Percentiles rank a stretch among this genome's conserved stretches.
Conservation (phyloP, 2,113 vertebrate species). For the Martes martes region DNA sequence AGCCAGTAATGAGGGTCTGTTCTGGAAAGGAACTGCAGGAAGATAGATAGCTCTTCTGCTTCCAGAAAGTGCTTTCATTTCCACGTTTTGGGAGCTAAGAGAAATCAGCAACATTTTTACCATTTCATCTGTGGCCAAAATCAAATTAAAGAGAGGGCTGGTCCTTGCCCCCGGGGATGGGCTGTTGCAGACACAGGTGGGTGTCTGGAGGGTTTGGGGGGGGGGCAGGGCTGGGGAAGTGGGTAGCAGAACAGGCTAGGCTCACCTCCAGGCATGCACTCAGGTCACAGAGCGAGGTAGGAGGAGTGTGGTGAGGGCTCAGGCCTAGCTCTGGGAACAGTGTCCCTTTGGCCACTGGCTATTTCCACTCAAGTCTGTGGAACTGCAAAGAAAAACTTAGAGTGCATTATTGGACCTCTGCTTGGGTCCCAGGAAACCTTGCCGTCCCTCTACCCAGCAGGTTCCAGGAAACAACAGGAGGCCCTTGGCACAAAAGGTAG, state of each 20-base stretch:
- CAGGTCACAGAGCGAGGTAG: neutral
- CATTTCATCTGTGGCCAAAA: neutral
- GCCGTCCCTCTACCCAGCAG: neutral
- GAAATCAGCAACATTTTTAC: neutral
- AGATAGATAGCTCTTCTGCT: neutral
- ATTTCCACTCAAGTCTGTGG: neutral
- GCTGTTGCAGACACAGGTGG: neutral
- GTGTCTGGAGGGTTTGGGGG: no score
- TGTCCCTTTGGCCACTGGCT: no score
- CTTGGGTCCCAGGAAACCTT: neutral
- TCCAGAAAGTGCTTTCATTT: neutral
- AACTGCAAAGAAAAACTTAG: neutral
- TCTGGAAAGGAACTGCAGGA: neutral
- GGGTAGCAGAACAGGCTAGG: neutral
- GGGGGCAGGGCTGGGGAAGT: neutral
- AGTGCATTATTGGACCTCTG: neutral
- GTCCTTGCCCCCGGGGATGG: neutral
- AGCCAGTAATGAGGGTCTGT: neutral
- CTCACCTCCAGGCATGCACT: rapidly evolving
- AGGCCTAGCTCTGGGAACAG: neutral
- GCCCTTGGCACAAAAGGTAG: neutral
- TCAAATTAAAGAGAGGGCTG: neutral
- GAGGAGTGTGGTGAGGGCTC: neutral
- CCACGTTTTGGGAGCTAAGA: neutral
- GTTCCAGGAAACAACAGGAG: neutral